Evolutionary conservation across 2,888 invertebrate genomes (phyloP).

Genomic region (Cephus nigrinus): DNA sequence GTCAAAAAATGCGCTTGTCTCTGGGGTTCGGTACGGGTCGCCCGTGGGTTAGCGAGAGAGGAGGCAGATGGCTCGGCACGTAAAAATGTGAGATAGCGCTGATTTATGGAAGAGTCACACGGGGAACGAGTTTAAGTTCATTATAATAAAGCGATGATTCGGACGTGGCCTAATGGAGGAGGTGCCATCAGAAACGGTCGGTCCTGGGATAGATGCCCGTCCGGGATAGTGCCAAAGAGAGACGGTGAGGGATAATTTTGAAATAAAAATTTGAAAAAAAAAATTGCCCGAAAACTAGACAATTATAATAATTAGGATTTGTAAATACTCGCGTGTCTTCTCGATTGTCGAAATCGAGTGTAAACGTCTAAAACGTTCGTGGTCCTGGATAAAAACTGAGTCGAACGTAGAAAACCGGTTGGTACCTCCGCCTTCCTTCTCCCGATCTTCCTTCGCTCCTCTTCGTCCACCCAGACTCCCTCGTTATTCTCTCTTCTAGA

Average conservation of each 20-base stretch:
- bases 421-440: conserved; percentile 2
- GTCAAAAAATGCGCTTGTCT: conserved; percentile 31
- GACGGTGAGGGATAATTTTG: not conserved
- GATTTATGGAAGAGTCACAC: conserved; percentile 54
- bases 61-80: conserved; percentile 47
- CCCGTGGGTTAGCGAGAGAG: not conserved
- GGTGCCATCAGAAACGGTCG: not conserved
- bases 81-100: conserved; percentile 46
- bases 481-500: conserved; percentile 20
- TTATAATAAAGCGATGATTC: conserved; percentile 10
- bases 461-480: conserved; percentile 2
- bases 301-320: not conserved
- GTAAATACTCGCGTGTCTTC: not conserved
- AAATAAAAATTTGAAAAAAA: not conserved
- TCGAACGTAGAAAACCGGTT: conserved; percentile 12
- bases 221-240: not conserved
- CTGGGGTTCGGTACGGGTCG: not conserved
- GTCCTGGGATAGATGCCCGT: not conserved
- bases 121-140: conserved; percentile 32
- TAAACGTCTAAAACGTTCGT: not conserved
- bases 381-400: not conserved
- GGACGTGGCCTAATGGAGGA: conserved; percentile 5
- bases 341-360: not conserved
- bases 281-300: not conserved
- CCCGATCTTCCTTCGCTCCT: conserved; percentile 7